Evolutionary conservation across 2,888 invertebrate genomes (phyloP), one percentile per base, ranked within the genome.

Genomic region (Ceraclea dissimilis): DNA sequence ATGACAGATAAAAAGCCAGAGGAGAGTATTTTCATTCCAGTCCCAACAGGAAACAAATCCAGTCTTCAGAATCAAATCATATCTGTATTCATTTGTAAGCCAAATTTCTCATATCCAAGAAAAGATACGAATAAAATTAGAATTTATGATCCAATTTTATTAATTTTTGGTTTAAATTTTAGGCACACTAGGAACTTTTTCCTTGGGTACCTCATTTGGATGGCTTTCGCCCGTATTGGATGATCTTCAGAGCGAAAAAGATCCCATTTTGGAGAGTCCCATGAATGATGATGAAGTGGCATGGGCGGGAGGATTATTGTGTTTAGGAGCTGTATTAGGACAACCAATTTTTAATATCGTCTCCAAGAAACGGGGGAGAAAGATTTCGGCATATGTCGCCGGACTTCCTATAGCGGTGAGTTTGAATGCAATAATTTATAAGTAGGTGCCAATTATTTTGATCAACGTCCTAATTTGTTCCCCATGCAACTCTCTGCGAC

Each of bases 11-110:
- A 18, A 2, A 52, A 52, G 11, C 18, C 26, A 18, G 52, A 52
- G 18, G 47, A 52, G 17, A 22, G 52, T 33, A 19, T 31, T 20
- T 52, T 46, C 6, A 17, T 52, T 2, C 52, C 52, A n/a, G 47
- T 39, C n/a, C n/a, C 4, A 39, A n/a, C n/a, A n/a, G 39, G 39
- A 22, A 34, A 33, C 11, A 39, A 51, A 44, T 50, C 61, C 6
- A 59, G 61, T 46, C 55, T 61, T 21, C 61, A 61, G 51, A 61
- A 61, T 31, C 61, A 61, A 55, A 57, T 61, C 18, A 57, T 61
- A 44, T 58, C 61, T 11, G 31, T 47, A 39, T 8, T 59, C 17
- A 59, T 61, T n/a, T 59, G 61, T 61, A 49, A 59, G 58, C 48
- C 18, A 17, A 5, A 6, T 2, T 11, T 48, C 8, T 11, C 26